phyloP scores from a whole-genome alignment of 2,888 invertebrate species.

The Coelopa pilipes region DNA sequence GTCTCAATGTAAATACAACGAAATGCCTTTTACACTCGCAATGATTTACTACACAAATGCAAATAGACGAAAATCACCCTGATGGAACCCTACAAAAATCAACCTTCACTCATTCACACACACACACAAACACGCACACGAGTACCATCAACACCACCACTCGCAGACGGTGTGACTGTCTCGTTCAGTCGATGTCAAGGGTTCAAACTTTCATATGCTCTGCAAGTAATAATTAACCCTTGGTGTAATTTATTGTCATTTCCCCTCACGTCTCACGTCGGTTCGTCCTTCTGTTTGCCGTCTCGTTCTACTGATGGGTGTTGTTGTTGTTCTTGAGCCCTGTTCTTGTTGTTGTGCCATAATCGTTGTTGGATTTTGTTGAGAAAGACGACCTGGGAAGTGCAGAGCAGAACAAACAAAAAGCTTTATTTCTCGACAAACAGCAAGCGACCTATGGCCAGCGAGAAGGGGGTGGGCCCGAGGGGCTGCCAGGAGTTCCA shows the following conservation, averaged over 20 bases:
- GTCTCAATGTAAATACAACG: neutral
- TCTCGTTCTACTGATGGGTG: too few species aligned
- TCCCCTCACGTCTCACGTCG: neutral
- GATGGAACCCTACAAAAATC: constrained; percentile 20
- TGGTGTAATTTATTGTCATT: constrained; percentile 12
- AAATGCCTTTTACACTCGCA: neutral
- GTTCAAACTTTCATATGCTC: constrained; percentile 12
- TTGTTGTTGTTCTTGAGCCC: too few species aligned
- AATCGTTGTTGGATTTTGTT: too few species aligned
- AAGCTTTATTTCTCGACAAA: constrained; percentile 6
- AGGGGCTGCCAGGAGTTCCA: too few species aligned
- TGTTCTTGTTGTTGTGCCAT: too few species aligned
- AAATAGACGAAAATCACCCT: neutral
- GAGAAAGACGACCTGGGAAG: neutral
- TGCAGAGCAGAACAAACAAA: neutral
- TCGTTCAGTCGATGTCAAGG: constrained; percentile 4
- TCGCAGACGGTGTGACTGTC: too few species aligned
- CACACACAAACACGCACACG: too few species aligned
- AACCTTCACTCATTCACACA: neutral
- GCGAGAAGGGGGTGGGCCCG: too few species aligned
- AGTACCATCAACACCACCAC: too few species aligned
- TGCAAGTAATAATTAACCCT: constrained; percentile 21
- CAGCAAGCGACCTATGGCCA: too few species aligned
- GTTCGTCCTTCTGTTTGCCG: neutral
- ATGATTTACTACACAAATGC: neutral